Conservation (phyloP, 2,113 vertebrate genomes). For the Nyctereutes procyonoides region DNA sequence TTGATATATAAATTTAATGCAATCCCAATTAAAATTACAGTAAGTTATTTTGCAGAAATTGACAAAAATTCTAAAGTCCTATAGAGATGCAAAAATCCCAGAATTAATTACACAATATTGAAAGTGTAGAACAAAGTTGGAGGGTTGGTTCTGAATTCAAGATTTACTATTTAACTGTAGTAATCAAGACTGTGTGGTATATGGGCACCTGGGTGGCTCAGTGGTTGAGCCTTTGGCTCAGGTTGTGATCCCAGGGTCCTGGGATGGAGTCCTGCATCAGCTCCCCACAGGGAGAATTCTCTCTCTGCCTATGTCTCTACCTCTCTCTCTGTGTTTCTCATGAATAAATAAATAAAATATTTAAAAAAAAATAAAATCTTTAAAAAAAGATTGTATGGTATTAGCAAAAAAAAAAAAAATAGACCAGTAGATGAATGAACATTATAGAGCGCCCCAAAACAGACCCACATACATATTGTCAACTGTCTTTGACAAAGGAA, state of each 20-base stretch:
- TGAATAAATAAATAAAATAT: no score
- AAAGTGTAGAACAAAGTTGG: neutral
- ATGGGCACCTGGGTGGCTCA: no score
- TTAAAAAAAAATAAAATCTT: no score
- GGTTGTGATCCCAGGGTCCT: no score
- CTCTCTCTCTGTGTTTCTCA: no score
- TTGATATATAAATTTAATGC: neutral
- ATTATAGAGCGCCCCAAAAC: neutral
- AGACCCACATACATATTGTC: neutral
- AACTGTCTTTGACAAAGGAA: neutral
- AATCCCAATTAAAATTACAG: neutral
- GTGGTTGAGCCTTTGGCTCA: no score
- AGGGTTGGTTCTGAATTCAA: neutral
- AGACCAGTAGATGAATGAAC: neutral
- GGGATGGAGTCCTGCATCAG: no score
- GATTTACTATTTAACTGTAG: neutral
- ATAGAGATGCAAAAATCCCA: neutral
- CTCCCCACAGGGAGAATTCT: no score
- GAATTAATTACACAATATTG: neutral
- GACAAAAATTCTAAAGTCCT: neutral
- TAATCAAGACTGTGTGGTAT: neutral
- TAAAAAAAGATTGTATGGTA: neutral
- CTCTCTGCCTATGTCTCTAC: no score
- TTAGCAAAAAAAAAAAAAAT: neutral
- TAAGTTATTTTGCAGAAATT: neutral